A percentile compares a stretch with the other conserved stretches of the same genome.
phyloP scores from a whole-genome alignment of 2,113 vertebrate genomes.

The Corvus hawaiiensis region DNA sequence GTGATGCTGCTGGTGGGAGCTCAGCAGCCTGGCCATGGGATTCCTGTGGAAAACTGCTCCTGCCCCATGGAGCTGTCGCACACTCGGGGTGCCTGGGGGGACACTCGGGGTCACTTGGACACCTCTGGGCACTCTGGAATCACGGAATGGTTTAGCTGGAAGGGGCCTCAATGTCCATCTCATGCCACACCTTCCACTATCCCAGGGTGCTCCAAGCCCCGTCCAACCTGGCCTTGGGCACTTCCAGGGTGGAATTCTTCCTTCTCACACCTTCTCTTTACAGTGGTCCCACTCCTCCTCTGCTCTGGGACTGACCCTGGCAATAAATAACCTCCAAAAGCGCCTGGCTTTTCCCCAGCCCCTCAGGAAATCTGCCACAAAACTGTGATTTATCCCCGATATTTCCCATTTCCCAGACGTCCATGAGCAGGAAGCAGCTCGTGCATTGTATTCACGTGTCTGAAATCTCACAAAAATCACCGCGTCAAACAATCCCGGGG shows the following conservation, averaged over 20 bases:
- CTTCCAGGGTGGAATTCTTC: not conserved
- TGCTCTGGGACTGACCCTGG: accelerated
- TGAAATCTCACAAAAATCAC: not conserved
- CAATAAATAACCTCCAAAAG: not conserved
- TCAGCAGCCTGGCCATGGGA: not conserved
- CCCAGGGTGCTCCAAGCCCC: not conserved
- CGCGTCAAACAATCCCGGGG: accelerated
- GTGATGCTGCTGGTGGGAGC: not conserved
- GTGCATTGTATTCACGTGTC: accelerated
- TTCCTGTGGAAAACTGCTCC: not conserved
- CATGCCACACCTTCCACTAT: not conserved
- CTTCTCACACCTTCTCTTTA: accelerated
- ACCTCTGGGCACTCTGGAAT: not conserved
- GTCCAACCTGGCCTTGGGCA: not conserved
- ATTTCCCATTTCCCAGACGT: accelerated
- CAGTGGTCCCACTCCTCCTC: accelerated
- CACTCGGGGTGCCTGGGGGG: not conserved
- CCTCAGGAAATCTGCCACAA: accelerated
- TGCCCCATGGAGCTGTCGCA: not conserved
- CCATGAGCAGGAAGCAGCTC: not conserved
- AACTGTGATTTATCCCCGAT: accelerated
- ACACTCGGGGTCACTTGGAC: not conserved
- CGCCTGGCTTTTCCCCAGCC: accelerated
- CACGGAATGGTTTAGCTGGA: not conserved
- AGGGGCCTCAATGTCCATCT: not conserved